Conservation (phyloP, 1,140 invertebrate species). For the Chrysoperla carnea region DNA sequence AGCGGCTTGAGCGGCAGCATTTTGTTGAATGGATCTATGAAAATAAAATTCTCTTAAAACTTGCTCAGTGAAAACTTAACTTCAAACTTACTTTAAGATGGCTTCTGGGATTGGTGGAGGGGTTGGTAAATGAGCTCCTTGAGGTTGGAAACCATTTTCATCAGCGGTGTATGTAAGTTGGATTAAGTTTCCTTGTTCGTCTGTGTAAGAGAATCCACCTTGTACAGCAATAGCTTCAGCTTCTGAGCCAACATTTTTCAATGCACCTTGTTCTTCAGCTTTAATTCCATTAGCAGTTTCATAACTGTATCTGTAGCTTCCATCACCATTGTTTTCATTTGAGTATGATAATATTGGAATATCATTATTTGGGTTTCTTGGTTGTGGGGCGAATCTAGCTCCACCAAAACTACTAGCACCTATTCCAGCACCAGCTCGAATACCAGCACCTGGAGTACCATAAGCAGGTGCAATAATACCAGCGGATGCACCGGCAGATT, state of each 20-base stretch:
- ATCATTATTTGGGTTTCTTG: conserved; percentile 4
- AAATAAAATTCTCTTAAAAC: too few species aligned
- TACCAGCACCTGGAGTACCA: too few species aligned
- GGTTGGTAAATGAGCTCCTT: conserved; percentile 55
- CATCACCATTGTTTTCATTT: conserved; percentile 17
- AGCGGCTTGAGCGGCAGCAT: too few species aligned
- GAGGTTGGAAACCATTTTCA: conserved; percentile 57
- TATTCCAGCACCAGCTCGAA: too few species aligned
- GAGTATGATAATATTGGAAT: conserved; percentile 11
- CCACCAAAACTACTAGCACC: too few species aligned
- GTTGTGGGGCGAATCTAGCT: too few species aligned
- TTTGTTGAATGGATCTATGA: too few species aligned
- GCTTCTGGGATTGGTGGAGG: conserved; percentile 52
- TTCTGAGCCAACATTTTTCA: conserved; percentile 30
- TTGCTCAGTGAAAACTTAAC: too few species aligned
- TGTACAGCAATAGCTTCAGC: conserved; percentile 40
- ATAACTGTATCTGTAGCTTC: conserved; percentile 31
- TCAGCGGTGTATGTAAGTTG: conserved; percentile 60
- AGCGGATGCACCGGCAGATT: too few species aligned
- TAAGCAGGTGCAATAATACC: too few species aligned
- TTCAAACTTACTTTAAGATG: conserved; percentile 27
- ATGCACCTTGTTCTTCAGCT: conserved; percentile 29
- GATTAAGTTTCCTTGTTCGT: conserved; percentile 50
- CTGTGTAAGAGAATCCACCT: conserved; percentile 54
- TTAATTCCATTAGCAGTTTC: conserved; percentile 38